Evolutionary conservation across 2,888 invertebrate species (phyloP), one percentile per base, ranked within the genome.

Genomic region (Carabus problematicus): DNA sequence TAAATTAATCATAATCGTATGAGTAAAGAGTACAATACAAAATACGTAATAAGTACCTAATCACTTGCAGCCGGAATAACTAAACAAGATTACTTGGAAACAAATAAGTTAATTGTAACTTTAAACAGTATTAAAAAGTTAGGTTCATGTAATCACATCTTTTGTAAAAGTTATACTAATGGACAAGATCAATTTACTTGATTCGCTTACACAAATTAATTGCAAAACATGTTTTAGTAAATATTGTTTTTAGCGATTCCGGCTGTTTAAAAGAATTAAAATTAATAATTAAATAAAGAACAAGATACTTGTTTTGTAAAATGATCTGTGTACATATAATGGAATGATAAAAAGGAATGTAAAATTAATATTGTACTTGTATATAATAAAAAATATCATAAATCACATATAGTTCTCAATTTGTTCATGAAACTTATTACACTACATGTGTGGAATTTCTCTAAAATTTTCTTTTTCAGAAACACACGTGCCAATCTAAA

Each of bases 31-130:
- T 60, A 67, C 67, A 67, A 67, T 67, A 67, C 67, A 67, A 67
- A 67, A 67, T 67, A 67, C 67, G 67, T 67, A 60, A 67, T 67
- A 66, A 66, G 66, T 66, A 66, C 66, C 59, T 64, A 59, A 56
- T 42, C 56, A 58, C 45, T 62, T 29, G 6, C 29, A 29, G 29
- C 29, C 29, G 29, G 29, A 29, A 6, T 29, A 29, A 29, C 29
- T 29, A 29, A 29, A 29, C 6, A 29, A 6, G 29, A 29, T 29
- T 29, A 29, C 2, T 29, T 29, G 29, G 6, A 29, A 29, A n/a
- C n/a, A n/a, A n/a, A n/a, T n/a, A n/a, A n/a, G n/a, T n/a, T n/a
- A n/a, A n/a, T n/a, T n/a, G n/a, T n/a, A n/a, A n/a, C n/a, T n/a
- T n/a, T n/a, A n/a, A n/a, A n/a, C n/a, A n/a, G n/a, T n/a, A n/a